Base-by-base conservation (phyloP, 2,888 invertebrate species). In the Eurois occulta region DNA sequence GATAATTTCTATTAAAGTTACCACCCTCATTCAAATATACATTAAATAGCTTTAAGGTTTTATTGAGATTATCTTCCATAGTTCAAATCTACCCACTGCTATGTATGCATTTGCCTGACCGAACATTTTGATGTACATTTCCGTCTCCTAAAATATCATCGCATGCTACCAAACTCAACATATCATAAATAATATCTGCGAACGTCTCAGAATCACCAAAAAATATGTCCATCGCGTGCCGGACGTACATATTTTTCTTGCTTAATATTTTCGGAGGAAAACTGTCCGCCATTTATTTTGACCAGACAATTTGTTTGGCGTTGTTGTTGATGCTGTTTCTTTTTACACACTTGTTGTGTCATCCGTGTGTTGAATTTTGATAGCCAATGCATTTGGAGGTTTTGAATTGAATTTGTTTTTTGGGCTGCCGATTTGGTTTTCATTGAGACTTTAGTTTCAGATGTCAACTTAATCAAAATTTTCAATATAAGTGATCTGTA, bases 301-400 rank as follows among this genome's bases (percentile, higher is more conserved):
- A 84, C 77, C 88, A 73, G 75, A 65, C 89, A 86, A 86, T 87
- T 86, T 87, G 78, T 88, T 84, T 81, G 43, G 77, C 71, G 77
- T 71, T 77, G 76, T 75, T 79, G 76, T 85, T 77, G 75, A 85
- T 77, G 74, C 48, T 43, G 66, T 65, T 64, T 80, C 48, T 73
- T 81, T 79, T 77, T 65, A 67, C 64, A 62, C 66, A 76, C 55
- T 78, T 87, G 65, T 71, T 87, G 72, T 76, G 64, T 35, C 55
- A 66, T 46, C 18, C 58, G 58, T 72, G 58, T 52, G 55, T 72
- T 83, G 72, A 78, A 83, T 86, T 73, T 77, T 67, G 66, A 78
- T 75, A 67, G 52, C 24, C 21, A 21, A 46, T 70, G 55, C 38
- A 64, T 70, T 70, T 48, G 10, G 41, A 32, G 43, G 41, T 62